Evolutionary conservation across 37 sponge, comb jelly and placozoan species (phyloP), one percentile per base, ranked within the genome.

Genomic region (Amphimedon queenslandica): DNA sequence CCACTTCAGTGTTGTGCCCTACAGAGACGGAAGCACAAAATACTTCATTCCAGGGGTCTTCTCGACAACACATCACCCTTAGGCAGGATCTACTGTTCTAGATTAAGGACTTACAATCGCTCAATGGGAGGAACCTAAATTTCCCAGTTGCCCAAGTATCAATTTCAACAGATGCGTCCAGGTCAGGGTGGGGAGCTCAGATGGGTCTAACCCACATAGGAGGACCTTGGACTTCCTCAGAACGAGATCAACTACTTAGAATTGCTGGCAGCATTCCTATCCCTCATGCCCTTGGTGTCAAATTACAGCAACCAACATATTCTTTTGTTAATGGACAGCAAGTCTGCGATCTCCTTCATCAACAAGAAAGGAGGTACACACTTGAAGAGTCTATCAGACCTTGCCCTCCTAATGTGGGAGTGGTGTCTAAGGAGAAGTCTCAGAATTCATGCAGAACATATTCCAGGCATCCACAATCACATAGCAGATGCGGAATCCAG

Each of bases 181-280:
- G 10, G 29, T 0, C 2, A 31, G 81, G 81, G 1, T 80, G 81
- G 73, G 81, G 81, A 57, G 81, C 81, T 24, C 43, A 64, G 66
- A 73, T 39, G 25, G 25, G 39, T 0, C 4, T 32, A 6, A 18
- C 23, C 24, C 27, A 4, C 16, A 83, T 77, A 30, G 84, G 77
- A 5, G 77, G 77, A 0, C 66, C 42, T 2, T 83, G 84, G 77
- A 31, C 84, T 3, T 53, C 0, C 35, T 2, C 24, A 31, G 39
- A 21, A 40, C 64, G 77, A 82, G 63, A 75, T 82, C 36, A 82
- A 75, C 41, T 72, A 11, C 24, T 31, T 82, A 63, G 83, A 82
- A 63, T 63, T 82, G 37, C 63, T 58, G 32, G 83, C 76, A 37
- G 76, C 57, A 8, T 75, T 65, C 43, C 64, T 75, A 29, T 76